Percentiles rank a stretch among this genome's conserved stretches.
Conservation (phyloP, 2,113 vertebrate species). For the Silurus glanis region DNA sequence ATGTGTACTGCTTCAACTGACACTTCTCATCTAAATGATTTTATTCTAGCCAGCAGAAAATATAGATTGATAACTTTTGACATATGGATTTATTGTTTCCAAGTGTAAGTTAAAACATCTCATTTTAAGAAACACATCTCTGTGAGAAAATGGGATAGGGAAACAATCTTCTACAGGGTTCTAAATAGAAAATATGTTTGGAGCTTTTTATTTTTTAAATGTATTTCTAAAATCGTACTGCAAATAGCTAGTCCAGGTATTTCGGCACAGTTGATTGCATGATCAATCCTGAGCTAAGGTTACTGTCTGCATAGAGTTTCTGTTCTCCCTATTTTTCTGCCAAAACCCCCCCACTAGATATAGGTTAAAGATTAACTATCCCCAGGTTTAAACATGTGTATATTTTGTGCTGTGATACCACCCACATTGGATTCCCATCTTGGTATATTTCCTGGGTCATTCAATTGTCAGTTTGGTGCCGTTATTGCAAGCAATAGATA, state of each 20-base stretch:
- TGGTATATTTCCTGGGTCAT: neutral
- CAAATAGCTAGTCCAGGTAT: neutral
- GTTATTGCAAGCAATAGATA: neutral
- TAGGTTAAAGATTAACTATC: neutral
- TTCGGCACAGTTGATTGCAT: neutral
- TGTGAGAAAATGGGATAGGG: neutral
- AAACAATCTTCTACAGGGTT: neutral
- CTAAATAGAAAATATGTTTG: neutral
- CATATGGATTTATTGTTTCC: neutral
- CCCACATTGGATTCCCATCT: neutral
- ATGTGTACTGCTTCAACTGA: neutral
- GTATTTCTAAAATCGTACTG: neutral
- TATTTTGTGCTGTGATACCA: neutral
- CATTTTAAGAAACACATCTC: neutral
- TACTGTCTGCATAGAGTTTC: neutral
- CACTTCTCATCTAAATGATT: neutral
- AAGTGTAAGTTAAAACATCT: neutral
- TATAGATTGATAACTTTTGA: slow-evolving; percentile 14
- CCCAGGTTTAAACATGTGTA: neutral
- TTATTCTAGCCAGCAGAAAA: neutral
- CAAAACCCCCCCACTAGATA: neutral
- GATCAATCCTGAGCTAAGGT: neutral
- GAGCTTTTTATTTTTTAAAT: neutral
- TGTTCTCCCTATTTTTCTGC: neutral
- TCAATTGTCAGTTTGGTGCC: neutral